These are phyloP conservation scores for Tragelaphus scriptus DNA, from an alignment of 2,113 vertebrate species.

Conservation along the genomic window DNA sequence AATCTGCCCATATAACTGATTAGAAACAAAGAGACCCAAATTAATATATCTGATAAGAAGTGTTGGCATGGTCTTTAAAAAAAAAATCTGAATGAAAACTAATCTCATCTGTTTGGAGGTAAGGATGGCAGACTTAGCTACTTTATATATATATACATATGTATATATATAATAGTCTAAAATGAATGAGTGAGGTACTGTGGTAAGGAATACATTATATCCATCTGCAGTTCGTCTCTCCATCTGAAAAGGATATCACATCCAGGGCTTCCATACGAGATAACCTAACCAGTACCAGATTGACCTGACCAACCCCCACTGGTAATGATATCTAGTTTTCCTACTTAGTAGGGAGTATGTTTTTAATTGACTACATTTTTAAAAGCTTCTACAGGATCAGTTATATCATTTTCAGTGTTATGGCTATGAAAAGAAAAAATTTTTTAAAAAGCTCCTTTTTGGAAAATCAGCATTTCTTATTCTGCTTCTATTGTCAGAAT, in stretches of 20 bases:
- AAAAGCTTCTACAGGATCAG: not conserved
- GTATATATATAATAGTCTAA: conserved; percentile 23
- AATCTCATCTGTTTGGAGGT: conserved; percentile 36
- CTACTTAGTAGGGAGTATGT: not conserved
- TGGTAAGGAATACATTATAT: conserved; percentile 12
- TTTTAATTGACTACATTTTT: conserved; percentile 40
- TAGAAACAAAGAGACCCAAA: conserved; percentile 51
- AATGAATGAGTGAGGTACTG: not conserved
- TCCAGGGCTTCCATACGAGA: not conserved
- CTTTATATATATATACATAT: not conserved
- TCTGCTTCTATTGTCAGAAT: not conserved
- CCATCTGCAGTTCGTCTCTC: not conserved
- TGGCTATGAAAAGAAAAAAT: not conserved
- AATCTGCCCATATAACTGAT: not conserved
- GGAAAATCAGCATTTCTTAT: not conserved
- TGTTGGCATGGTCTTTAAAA: not conserved
- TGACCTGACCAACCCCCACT: not conserved
- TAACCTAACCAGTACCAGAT: not conserved
- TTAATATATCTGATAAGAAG: conserved; percentile 15
- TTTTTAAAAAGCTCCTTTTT: not conserved
- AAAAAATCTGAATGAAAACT: not conserved
- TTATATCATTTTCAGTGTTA: not conserved
- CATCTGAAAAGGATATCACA: not conserved
- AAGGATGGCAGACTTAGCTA: conserved; percentile 16
- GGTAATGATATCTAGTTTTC: not conserved